Evolutionary conservation across 2,797 vertebrate genomes (phyloP), one percentile per base, ranked within the genome.

Genomic region (Sebastes dallii): DNA sequence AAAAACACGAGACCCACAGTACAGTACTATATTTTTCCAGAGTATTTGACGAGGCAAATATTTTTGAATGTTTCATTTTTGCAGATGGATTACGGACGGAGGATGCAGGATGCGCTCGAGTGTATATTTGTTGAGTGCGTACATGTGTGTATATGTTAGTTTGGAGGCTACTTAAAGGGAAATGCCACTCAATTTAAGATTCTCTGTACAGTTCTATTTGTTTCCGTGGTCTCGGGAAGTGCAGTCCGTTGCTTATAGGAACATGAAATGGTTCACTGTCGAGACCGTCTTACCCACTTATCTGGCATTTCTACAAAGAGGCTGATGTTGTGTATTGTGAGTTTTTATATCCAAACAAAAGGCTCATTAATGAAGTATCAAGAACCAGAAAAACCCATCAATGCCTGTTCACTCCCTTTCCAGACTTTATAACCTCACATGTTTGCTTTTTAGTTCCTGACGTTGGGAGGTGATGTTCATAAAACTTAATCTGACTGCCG

Each of bases 81-180:
- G 18, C 82, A 72, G 84, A 79, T 85, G 67, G 77, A 81, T 83
- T 68, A 67, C 78, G 68, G 72, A 78, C 27, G 61, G 80, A 59
- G 83, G 84, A 83, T 62, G 86, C 82, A 72, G 77, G 80, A 83
- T 80, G 65, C n/a, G 68, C 62, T 84, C 79, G 74, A 81, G 73
- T 91, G 83, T 90, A 78, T 85, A 86, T 89, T 83, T 81, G 83
- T 74, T 66, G 60, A 72, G 70, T 79, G 80, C 30, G 42, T 86
- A 54, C 36, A 54, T 87, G 61, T 91, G 77, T 90, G 77, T 90
- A 67, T 87, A 73, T 85, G 84, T 89, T 78, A 75, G 83, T 71
- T 85, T 81, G 80, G 85, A 91, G 85, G 90, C 83, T 90, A 85
- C 82, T 90, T 91, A 83, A 91, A 94, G 92, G 92, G 91, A 91